Evolutionary conservation across 2,113 vertebrate genomes (phyloP).

Genomic region (Percina caprodes): DNA sequence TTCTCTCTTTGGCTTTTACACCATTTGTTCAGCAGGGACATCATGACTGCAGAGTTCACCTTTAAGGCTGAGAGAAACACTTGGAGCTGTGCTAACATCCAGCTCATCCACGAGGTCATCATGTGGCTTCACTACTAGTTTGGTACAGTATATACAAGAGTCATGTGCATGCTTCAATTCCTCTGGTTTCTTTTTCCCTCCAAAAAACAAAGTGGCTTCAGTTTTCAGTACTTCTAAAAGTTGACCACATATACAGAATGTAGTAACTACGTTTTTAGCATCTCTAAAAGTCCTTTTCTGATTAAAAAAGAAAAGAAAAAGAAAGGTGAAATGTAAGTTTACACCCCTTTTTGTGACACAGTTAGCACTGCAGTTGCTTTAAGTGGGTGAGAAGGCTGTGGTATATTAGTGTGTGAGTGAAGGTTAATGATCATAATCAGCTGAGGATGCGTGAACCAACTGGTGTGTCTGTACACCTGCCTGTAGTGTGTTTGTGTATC

Average conservation of each 20-base stretch:
- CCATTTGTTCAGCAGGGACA: conserved; percentile 24
- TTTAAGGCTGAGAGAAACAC: conserved; percentile 43
- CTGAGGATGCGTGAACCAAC: conserved; percentile 12
- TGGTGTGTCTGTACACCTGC: conserved; percentile 18
- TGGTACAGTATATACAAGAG: conserved; percentile 77
- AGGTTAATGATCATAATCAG: conserved; percentile 9
- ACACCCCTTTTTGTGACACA: conserved; percentile 3
- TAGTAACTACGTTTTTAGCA: conserved; percentile 42
- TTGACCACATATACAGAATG: conserved; percentile 53
- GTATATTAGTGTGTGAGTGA: conserved; percentile 33
- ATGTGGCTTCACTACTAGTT: conserved; percentile 46
- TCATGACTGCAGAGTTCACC: conserved; percentile 47
- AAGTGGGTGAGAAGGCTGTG: conserved; percentile 25
- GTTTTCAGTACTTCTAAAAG: conserved; percentile 77
- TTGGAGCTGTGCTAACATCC: conserved; percentile 53
- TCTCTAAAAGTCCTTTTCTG: conserved; percentile 40
- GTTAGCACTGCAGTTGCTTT: conserved; percentile 26
- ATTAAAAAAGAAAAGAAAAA: background rate
- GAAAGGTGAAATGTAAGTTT: background rate
- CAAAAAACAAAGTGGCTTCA: conserved; percentile 75
- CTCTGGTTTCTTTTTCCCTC: conserved; percentile 57
- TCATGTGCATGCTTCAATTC: conserved; percentile 73
- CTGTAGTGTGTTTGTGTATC: conserved; percentile 34
- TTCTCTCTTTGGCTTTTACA: conserved; percentile 57
- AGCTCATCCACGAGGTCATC: conserved; percentile 44